Percentiles rank a stretch among this genome's conserved stretches.
phyloP scores from a whole-genome alignment of 1,140 invertebrate genomes.

The Drosophila repletoides region DNA sequence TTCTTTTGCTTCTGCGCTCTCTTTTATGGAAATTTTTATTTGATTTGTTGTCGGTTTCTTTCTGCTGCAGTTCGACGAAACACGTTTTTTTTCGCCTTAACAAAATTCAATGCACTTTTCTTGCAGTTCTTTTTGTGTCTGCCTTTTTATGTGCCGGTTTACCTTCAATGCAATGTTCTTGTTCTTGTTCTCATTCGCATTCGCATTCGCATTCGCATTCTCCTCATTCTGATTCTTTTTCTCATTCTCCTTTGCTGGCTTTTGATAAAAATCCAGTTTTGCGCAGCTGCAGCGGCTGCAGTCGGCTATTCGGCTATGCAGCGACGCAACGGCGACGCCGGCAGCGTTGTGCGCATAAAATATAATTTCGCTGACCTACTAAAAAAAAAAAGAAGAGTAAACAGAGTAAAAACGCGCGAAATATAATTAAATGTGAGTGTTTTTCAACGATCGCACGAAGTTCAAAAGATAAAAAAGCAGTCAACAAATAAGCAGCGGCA shows the following conservation, averaged over 20 bases:
- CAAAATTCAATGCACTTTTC: conserved; percentile 61
- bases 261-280: conserved; percentile 79
- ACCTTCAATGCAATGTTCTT: conserved; percentile 64
- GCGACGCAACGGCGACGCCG: background rate
- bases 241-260: conserved; percentile 45
- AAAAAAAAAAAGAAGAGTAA: conserved; percentile 46
- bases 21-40: conserved; percentile 48
- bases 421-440: conserved; percentile 75
- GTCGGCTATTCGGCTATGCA: conserved; percentile 15
- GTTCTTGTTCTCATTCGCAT: too few relatives aligned
- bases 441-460: conserved; percentile 47
- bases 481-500: conserved; percentile 16
- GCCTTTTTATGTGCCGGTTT: conserved; percentile 68
- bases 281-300: conserved; percentile 62
- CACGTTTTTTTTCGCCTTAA: conserved; percentile 52
- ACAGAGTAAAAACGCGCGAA: conserved; percentile 54
- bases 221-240: conserved; percentile 32
- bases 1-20: conserved; percentile 1
- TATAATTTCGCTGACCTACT: conserved; percentile 74
- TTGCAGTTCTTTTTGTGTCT: conserved; percentile 13
- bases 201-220: too few relatives aligned
- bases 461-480: conserved; percentile 43
- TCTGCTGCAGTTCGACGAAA: conserved; percentile 43
- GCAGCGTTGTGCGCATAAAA: conserved; percentile 26
- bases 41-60: conserved; percentile 6